Percentiles rank a stretch among this genome's conserved stretches.
Evolutionary conservation across 2,888 invertebrate genomes (phyloP).

Genomic region (Melipona beecheii): DNA sequence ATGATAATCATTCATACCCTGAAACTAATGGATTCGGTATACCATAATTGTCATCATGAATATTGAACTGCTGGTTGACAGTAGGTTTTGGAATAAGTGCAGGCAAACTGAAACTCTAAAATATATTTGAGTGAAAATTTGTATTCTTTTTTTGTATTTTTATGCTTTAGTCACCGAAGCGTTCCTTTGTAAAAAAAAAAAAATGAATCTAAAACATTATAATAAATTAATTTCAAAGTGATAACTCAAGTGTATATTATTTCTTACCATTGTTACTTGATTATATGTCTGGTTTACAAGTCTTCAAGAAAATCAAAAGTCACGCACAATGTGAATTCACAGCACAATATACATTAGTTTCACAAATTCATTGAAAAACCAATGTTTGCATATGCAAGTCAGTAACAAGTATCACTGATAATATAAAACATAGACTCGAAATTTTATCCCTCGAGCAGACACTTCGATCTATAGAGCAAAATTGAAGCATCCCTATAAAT

Average conservation of each 20-base stretch:
- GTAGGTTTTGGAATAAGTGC: constrained; percentile 87
- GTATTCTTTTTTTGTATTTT: neutral
- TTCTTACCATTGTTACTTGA: constrained; percentile 54
- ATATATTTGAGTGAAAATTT: constrained; percentile 64
- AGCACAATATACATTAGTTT: constrained; percentile 2
- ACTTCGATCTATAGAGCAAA: too few relatives aligned
- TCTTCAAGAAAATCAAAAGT: constrained; percentile 45
- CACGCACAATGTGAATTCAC: constrained; percentile 31
- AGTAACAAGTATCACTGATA: neutral
- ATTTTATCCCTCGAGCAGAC: too few relatives aligned
- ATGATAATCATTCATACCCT: constrained; percentile 80
- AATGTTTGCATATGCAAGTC: constrained; percentile 36
- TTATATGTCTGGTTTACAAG: neutral
- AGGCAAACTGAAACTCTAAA: constrained; percentile 89
- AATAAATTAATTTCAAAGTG: neutral
- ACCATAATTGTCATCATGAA: constrained; percentile 87
- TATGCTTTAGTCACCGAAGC: neutral
- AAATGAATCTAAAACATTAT: neutral
- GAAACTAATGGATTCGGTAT: constrained; percentile 87
- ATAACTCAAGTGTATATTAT: neutral
- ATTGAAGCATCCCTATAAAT: too few relatives aligned
- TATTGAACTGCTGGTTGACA: constrained; percentile 82
- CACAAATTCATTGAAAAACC: constrained; percentile 38
- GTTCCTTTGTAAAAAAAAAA: too few relatives aligned
- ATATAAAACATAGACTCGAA: constrained; percentile 2